Evolutionary conservation across 1,140 invertebrate species (phyloP).

Genomic region (Radopholus similis): DNA sequence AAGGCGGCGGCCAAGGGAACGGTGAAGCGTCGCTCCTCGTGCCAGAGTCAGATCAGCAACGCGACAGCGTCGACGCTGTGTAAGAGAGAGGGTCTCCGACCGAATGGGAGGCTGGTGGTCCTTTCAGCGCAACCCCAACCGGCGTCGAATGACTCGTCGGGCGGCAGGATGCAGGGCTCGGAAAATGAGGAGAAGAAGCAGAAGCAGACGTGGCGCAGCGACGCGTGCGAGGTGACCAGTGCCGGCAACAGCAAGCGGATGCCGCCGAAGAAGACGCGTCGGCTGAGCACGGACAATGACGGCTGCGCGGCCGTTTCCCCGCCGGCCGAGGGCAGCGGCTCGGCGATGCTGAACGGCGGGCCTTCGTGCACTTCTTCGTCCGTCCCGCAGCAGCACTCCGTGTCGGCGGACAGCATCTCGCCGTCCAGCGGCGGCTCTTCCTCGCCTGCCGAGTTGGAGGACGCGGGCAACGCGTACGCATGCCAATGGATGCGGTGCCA

Average conservation of each 20-base stretch:
- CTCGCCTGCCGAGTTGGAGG: not conserved
- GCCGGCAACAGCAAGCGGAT: not conserved
- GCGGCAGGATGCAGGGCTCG: not conserved
- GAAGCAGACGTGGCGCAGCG: not conserved
- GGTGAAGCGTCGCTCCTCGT: not conserved
- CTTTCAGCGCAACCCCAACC: not conserved
- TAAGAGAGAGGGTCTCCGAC: no score
- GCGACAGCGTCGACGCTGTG: not conserved
- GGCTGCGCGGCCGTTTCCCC: not conserved
- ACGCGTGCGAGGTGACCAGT: not conserved
- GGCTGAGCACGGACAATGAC: not conserved
- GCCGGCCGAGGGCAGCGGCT: not conserved
- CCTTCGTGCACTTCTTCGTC: not conserved
- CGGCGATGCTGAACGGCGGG: not conserved
- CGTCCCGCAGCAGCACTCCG: not conserved
- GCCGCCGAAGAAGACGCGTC: not conserved
- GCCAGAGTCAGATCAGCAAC: not conserved
- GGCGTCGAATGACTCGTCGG: not conserved
- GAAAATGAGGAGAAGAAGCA: not conserved
- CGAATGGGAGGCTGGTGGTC: no score
- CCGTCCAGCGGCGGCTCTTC: not conserved
- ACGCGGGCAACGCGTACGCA: not conserved
- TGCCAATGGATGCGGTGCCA: conserved; percentile 6
- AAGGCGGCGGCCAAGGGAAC: no score
- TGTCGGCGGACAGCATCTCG: not conserved